Evolutionary conservation across 2,113 vertebrate genomes (phyloP).

Genomic region (Symphodus melops): DNA sequence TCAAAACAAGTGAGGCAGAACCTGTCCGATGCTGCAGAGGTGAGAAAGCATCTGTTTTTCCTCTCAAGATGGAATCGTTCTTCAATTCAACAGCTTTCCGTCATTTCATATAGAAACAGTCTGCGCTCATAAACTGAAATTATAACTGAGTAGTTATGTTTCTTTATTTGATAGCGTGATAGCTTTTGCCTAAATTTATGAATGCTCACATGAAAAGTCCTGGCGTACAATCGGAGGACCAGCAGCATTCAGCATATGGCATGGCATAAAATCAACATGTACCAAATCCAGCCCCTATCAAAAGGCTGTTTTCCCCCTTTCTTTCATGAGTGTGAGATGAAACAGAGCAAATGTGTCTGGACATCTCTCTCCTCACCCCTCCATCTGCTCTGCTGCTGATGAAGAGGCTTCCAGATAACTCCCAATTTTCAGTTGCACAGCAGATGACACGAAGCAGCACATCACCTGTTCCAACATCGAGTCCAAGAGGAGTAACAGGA

Average conservation of each 20-base stretch:
- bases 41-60: not conserved
- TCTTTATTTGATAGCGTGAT: not conserved
- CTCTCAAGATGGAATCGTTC: not conserved
- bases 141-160: not conserved
- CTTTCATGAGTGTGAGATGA: conserved; percentile 40
- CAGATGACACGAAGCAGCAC: not conserved
- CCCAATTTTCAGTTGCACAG: not conserved
- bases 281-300: conserved; percentile 24
- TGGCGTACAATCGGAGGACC: conserved; percentile 16
- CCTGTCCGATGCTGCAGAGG: not conserved
- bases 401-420: conserved; percentile 38
- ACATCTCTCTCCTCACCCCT: conserved; percentile 43
- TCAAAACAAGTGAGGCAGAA: not conserved
- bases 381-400: conserved; percentile 50
- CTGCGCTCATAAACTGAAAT: not conserved
- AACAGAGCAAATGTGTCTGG: conserved; percentile 60
- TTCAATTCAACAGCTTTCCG: not conserved
- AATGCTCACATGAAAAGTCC: conserved; percentile 7
- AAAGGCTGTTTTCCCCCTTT: conserved; percentile 3
- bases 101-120: not conserved
- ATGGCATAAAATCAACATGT: conserved; percentile 4
- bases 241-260: conserved; percentile 57
- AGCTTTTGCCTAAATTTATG: not conserved
- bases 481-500: not conserved
- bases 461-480: not conserved